These are phyloP conservation scores for Mystacornis crossleyi DNA, from an alignment of 2,113 vertebrate species.

Conservation along the genomic window DNA sequence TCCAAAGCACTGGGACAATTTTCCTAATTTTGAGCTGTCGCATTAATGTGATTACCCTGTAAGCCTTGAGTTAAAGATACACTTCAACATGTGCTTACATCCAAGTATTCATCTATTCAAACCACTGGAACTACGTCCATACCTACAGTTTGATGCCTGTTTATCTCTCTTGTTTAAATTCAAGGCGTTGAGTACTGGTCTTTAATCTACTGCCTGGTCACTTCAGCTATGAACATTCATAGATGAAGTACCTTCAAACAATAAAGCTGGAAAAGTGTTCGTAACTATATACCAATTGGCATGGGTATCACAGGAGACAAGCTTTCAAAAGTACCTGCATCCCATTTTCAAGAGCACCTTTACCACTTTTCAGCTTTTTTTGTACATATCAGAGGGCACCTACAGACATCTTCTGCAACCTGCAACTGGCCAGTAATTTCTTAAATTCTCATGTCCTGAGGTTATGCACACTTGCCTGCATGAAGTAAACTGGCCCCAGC, in stretches of 20 bases:
- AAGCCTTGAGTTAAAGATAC: background rate
- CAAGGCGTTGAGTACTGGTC: background rate
- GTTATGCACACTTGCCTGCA: background rate
- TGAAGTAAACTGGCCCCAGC: background rate
- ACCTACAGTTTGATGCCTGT: background rate
- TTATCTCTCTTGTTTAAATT: background rate
- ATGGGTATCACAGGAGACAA: background rate
- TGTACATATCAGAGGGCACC: background rate
- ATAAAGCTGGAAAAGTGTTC: background rate
- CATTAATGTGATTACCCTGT: background rate
- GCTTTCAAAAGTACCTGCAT: background rate
- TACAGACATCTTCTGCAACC: background rate
- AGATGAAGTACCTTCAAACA: background rate
- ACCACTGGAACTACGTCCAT: background rate
- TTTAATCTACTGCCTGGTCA: background rate
- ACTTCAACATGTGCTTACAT: background rate
- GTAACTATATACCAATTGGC: background rate
- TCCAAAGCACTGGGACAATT: background rate
- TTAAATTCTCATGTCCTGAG: background rate
- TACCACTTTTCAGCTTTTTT: background rate
- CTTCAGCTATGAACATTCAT: background rate
- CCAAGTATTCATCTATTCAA: background rate
- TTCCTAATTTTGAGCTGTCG: background rate
- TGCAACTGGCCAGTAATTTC: background rate
- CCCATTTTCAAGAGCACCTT: background rate